Evolutionary conservation across 2,888 invertebrate genomes (phyloP).

Genomic region (Pheosia tremula): DNA sequence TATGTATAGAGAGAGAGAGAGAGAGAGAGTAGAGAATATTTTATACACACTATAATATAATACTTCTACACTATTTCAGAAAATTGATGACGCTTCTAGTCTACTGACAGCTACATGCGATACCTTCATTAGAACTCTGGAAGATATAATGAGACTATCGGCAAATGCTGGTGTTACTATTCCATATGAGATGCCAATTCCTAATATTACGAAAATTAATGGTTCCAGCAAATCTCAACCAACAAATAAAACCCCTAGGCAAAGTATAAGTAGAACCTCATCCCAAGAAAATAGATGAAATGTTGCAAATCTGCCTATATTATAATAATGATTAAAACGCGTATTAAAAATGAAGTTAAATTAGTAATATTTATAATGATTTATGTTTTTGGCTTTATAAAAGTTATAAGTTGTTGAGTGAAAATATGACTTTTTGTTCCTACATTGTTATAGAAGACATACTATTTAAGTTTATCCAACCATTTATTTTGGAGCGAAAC

Average conservation of each 20-base stretch:
- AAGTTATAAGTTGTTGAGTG: slow-evolving; percentile 1
- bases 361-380: not conserved
- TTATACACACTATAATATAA: not conserved
- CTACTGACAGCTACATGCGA: slow-evolving; percentile 92
- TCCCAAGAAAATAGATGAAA: slow-evolving; percentile 81
- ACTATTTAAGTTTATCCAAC: not conserved
- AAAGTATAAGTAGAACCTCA: slow-evolving; percentile 64
- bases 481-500: not conserved
- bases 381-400: not conserved
- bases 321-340: slow-evolving; percentile 10
- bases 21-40: too few species aligned
- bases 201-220: slow-evolving; percentile 58
- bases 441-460: not conserved
- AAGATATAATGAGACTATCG: slow-evolving; percentile 90
- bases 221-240: slow-evolving; percentile 44
- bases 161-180: slow-evolving; percentile 53
- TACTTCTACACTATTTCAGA: slow-evolving; percentile 71
- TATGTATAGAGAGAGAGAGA: too few species aligned
- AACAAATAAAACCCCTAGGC: slow-evolving; percentile 55
- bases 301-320: slow-evolving; percentile 7
- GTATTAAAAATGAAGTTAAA: not conserved
- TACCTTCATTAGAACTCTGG: slow-evolving; percentile 92
- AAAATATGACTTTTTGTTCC: slow-evolving; percentile 6
- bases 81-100: slow-evolving; percentile 89
- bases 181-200: slow-evolving; percentile 68